Evolutionary conservation across 2,797 vertebrate genomes (phyloP).

Genomic region (Anolis apletophallus): DNA sequence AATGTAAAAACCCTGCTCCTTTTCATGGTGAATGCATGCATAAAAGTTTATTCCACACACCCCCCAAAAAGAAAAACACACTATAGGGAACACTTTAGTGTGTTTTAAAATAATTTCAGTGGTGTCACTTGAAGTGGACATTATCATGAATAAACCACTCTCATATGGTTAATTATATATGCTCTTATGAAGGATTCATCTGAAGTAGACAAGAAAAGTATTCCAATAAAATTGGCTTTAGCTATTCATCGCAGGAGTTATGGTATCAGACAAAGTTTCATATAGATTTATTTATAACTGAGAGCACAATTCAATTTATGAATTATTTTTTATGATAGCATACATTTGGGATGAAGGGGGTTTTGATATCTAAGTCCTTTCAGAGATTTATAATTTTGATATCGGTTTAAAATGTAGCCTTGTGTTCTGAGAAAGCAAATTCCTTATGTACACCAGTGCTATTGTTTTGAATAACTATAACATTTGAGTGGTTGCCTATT

Average conservation of each 20-base stretch:
- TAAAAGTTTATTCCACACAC: conserved; percentile 33
- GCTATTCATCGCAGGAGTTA: conserved; percentile 8
- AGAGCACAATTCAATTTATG: not conserved
- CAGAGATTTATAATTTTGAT: not conserved
- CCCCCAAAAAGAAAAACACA: no score
- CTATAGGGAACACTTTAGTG: not conserved
- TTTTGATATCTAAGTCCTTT: not conserved
- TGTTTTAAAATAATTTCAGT: not conserved
- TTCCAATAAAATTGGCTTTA: conserved; percentile 7
- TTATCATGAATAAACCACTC: not conserved
- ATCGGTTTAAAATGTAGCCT: conserved; percentile 11
- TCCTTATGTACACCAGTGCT: not conserved
- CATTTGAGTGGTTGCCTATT: not conserved
- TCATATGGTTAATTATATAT: not conserved
- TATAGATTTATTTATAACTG: conserved; percentile 16
- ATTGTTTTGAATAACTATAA: conserved; percentile 16
- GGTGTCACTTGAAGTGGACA: not conserved
- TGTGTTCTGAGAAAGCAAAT: conserved; percentile 16
- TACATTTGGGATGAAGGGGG: conserved; percentile 10
- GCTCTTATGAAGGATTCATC: not conserved
- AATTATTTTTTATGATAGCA: conserved; percentile 7
- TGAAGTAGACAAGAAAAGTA: not conserved
- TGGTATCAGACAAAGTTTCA: not conserved
- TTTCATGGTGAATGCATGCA: not conserved
- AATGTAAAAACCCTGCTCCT: not conserved